Evolutionary conservation across 2,888 invertebrate species (phyloP).

Genomic region (Deroplatys truncata): DNA sequence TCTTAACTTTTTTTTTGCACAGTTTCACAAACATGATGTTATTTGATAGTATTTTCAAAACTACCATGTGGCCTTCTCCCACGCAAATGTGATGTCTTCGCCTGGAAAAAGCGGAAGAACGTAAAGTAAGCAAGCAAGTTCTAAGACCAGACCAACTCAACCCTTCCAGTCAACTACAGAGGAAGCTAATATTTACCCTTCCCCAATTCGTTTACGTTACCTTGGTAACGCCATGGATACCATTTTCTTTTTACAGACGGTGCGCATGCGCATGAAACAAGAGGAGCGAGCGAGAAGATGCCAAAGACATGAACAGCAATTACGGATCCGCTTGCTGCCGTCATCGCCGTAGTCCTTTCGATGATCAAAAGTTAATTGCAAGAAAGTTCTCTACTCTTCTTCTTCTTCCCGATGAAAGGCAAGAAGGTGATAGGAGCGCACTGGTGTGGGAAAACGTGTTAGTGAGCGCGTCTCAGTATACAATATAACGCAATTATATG

Average conservation of each 20-base stretch:
- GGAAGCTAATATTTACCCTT: neutral
- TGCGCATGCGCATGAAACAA: neutral
- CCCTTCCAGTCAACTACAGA: neutral
- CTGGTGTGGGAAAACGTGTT: neutral
- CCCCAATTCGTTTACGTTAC: slow-evolving; percentile 3
- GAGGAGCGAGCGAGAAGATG: neutral
- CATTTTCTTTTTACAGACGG: neutral
- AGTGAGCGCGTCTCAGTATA: neutral
- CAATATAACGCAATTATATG: neutral
- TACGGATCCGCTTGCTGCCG: neutral
- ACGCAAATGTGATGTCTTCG: neutral
- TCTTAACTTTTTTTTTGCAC: neutral
- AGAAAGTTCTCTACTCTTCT: neutral
- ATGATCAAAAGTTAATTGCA: slow-evolving; percentile 10
- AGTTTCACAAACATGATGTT: neutral
- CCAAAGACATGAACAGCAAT: neutral
- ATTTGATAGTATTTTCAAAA: neutral
- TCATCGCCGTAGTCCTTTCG: neutral
- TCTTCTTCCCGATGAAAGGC: neutral
- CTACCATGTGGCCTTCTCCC: neutral
- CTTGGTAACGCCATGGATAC: neutral
- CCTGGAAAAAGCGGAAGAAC: neutral
- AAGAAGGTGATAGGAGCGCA: neutral
- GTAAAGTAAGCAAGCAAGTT: neutral
- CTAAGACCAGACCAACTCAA: neutral